Base-by-base conservation (phyloP, 2,888 invertebrate species). In the Cordilura impudica region DNA sequence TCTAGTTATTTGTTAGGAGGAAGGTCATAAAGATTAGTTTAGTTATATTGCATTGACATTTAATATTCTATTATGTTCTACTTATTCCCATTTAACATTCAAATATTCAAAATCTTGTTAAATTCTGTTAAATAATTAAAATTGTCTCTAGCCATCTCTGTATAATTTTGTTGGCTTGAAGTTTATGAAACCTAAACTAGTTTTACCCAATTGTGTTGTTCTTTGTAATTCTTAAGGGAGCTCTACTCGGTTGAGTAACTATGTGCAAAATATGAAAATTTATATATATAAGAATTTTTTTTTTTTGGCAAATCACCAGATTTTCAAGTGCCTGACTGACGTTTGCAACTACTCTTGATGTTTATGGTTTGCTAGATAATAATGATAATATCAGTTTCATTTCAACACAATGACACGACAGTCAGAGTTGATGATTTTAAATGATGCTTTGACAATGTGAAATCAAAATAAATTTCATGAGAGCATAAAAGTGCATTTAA, bases 71-170 rank as follows among this genome's bases (percentile, higher is more conserved):
- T n/a, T n/a, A n/a, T n/a, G n/a, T n/a, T 3, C 26, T 6, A 26
- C 4, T 4, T n/a, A 39, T 39, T 39, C 14, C 16, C 47, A 31
- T 4, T 7, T 26, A 56, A 31, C 26, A 31, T 66, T 65, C 72
- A 19, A 35, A 56, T 49, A 63, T 69, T 45, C 43, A 67, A 78
- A 69, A 31, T 43, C 51, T 23, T 35, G 21, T 63, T 61, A 56
- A 51, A 72, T 58, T 78, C 67, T 45, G 56, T 67, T 72, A 78
- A 78, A 78, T 78, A 67, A 72, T 78, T 78, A 73, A 78, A 73
- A 58, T 16, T 19, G 18, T 56, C 35, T 54, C 31, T 12, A n/a
- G n/a, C n/a, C n/a, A n/a, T n/a, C n/a, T n/a, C n/a, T n/a, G 1
- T 4, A 26, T 31, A 19, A 4, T 19, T 19, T n/a, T 4, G 10